Evolutionary conservation across 2,797 vertebrate species (phyloP).

Genomic region (Thalassophryne amazonica): DNA sequence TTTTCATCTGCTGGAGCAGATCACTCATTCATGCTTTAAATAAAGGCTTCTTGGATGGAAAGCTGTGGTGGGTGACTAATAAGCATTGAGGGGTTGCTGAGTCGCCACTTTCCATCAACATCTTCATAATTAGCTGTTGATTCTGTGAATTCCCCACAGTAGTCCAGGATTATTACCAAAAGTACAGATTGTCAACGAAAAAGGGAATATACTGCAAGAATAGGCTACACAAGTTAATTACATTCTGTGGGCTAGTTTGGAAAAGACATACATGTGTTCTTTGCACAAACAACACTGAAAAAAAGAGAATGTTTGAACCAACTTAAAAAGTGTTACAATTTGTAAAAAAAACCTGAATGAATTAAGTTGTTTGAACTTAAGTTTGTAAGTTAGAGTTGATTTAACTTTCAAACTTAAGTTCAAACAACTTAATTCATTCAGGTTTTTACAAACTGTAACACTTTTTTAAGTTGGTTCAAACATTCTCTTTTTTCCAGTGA

Average conservation of each 20-base stretch:
- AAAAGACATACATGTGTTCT: constrained; percentile 2
- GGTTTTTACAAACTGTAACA: too few species aligned
- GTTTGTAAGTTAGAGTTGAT: too few species aligned
- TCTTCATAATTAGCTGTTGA: constrained; percentile 49
- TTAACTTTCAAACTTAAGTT: too few species aligned
- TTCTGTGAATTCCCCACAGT: constrained; percentile 10
- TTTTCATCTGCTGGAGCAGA: constrained; percentile 29
- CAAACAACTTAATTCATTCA: too few species aligned
- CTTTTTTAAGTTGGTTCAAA: too few species aligned
- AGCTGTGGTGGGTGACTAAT: constrained; percentile 4
- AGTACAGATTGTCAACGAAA: not conserved
- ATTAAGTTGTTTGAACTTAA: too few species aligned
- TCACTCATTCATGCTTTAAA: constrained; percentile 32
- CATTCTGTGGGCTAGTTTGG: constrained; percentile 21
- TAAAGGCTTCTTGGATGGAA: constrained; percentile 18
- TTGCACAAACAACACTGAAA: too few species aligned
- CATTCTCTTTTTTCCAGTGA: too few species aligned
- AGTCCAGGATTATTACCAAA: not conserved
- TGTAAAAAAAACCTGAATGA: too few species aligned
- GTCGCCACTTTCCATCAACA: constrained; percentile 46
- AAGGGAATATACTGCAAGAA: not conserved
- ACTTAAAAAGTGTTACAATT: too few species aligned
- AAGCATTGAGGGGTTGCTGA: constrained; percentile 21
- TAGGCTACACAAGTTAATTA: constrained; percentile 14
- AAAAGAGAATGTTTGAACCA: too few species aligned